Percentiles rank a stretch among this genome's conserved stretches.
phyloP scores from a whole-genome alignment of 2,113 vertebrate genomes.

The Microtus montanus region DNA sequence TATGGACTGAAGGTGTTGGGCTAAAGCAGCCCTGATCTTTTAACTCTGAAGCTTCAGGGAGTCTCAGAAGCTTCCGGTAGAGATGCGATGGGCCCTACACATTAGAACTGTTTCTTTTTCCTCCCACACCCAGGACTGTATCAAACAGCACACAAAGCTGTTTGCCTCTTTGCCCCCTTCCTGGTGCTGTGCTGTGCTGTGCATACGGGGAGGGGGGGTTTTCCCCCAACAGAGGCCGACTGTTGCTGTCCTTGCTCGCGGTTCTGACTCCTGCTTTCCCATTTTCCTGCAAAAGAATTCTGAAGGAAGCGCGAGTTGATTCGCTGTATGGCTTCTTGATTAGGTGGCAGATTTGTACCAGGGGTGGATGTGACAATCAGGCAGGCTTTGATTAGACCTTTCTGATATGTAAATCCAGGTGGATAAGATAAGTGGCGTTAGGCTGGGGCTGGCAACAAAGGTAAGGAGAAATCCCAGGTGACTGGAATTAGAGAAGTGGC shows the following conservation, averaged over 20 bases:
- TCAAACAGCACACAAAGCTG: conserved; percentile 60
- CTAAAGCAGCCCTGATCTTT: background rate
- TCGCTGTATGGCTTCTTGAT: conserved; percentile 80
- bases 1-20: background rate
- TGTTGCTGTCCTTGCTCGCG: conserved; percentile 61
- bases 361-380: conserved; percentile 81
- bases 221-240: background rate
- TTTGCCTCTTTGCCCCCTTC: conserved; percentile 29
- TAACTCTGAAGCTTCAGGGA: background rate
- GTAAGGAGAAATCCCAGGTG: conserved; percentile 81
- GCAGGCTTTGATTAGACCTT: conserved; percentile 80
- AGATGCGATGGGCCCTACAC: background rate
- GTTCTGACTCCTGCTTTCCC: conserved; percentile 65
- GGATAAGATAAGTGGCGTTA: conserved; percentile 78
- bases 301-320: conserved; percentile 77
- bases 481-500: conserved; percentile 78
- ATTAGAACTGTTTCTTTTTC: background rate
- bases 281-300: conserved; percentile 70
- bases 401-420: conserved; percentile 83
- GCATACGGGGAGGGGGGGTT: background rate
- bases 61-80: background rate
- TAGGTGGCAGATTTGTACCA: conserved; percentile 81
- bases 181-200: background rate
- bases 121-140: background rate
- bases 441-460: conserved; percentile 77